phyloP scores from a whole-genome alignment of 2,797 vertebrate genomes.

The Dryobates pubescens region DNA sequence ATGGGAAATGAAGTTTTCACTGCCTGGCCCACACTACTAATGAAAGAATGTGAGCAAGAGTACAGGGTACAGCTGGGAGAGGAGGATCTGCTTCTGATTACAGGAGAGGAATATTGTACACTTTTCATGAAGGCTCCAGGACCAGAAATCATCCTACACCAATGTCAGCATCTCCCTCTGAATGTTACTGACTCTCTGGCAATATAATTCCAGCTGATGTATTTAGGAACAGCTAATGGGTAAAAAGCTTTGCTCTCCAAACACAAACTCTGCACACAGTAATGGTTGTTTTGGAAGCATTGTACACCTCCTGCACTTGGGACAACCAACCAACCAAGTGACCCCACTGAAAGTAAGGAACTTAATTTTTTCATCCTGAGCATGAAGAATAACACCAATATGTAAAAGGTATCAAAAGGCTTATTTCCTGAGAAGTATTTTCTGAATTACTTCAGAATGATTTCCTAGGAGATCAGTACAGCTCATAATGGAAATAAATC shows the following conservation, averaged over 20 bases:
- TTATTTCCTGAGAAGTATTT: not conserved
- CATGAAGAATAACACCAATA: not conserved
- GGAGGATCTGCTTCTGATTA: constrained; percentile 62
- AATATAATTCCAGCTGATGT: not conserved
- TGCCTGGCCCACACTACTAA: not conserved
- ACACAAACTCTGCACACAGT: not conserved
- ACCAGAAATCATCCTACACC: constrained; percentile 10
- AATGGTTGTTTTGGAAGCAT: not conserved
- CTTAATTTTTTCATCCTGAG: not conserved
- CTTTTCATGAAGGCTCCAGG: not conserved
- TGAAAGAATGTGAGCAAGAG: constrained; percentile 14
- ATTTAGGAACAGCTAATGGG: not conserved
- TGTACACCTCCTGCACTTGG: not conserved
- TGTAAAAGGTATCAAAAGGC: not conserved
- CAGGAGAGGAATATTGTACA: not conserved
- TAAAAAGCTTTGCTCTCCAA: not conserved
- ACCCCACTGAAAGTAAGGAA: not conserved
- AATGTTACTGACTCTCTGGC: not conserved
- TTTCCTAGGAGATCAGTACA: not conserved
- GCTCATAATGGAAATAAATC: not conserved
- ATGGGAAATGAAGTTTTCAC: constrained; percentile 65
- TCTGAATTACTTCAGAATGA: not conserved
- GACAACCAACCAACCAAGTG: not conserved
- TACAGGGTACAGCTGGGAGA: constrained; percentile 23
- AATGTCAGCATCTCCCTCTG: not conserved